Conservation (phyloP, 2,888 invertebrate genomes). For the Phortica magna region DNA sequence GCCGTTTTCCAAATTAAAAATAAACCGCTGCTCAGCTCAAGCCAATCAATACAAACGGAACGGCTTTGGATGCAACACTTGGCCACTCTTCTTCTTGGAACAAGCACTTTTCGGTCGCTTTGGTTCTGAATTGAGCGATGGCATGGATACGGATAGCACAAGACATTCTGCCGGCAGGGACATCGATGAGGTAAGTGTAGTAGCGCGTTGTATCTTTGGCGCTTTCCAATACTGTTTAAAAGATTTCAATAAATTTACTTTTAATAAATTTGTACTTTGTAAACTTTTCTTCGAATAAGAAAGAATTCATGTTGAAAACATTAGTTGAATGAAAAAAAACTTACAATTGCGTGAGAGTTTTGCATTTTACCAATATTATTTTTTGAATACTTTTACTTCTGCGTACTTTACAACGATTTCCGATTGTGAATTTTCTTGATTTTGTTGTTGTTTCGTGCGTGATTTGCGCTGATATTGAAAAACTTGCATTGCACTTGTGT, state of each 20-base stretch:
- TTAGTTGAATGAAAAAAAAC: conserved; percentile 23
- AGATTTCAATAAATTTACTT: not conserved
- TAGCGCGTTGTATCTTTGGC: conserved; percentile 75
- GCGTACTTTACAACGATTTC: not conserved
- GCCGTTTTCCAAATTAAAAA: conserved; percentile 35
- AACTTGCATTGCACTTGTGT: conserved; percentile 7
- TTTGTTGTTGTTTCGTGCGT: conserved; percentile 1
- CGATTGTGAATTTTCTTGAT: not conserved
- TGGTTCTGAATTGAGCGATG: conserved; percentile 75
- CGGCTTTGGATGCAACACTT: conserved; percentile 76
- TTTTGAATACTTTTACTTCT: not conserved
- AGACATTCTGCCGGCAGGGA: conserved; percentile 78
- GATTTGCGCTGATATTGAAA: not conserved
- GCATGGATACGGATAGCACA: conserved; percentile 78
- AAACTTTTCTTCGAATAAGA: conserved; percentile 17
- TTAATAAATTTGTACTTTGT: conserved; percentile 21
- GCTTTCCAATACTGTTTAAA: conserved; percentile 74
- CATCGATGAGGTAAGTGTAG: conserved; percentile 78
- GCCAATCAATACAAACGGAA: conserved; percentile 75
- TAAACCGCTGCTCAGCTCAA: not conserved
- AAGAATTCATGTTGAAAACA: conserved; percentile 28
- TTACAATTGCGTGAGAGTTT: conserved; percentile 18
- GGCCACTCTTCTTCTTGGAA: conserved; percentile 73
- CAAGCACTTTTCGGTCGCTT: conserved; percentile 77
- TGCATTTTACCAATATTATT: conserved; percentile 19